Percentiles rank a stretch among this genome's conserved stretches.
These are phyloP conservation scores for Grammomys dolichurus DNA, from an alignment of 2,113 vertebrate genomes.

Conservation along the genomic window DNA sequence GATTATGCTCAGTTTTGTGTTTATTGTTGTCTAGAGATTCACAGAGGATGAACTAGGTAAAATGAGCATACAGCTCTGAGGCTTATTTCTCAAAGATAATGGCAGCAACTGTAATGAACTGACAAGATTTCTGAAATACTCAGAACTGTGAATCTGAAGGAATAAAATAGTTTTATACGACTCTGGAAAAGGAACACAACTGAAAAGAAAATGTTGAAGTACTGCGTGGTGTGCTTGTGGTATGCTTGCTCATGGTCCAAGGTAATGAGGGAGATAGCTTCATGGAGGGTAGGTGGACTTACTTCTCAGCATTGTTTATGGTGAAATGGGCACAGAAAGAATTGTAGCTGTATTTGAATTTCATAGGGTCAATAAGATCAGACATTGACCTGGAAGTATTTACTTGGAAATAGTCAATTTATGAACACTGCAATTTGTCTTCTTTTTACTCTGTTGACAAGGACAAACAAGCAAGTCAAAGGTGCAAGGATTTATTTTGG, in stretches of 20 bases:
- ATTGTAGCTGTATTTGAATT: neutral
- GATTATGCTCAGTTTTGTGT: neutral
- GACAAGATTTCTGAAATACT: slow-evolving; percentile 22
- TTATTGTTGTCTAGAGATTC: neutral
- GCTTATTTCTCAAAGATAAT: neutral
- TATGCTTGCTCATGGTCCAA: neutral
- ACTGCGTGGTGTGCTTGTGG: neutral
- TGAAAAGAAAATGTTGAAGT: neutral
- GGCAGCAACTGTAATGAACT: neutral
- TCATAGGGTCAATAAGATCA: neutral
- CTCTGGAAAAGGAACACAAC: neutral
- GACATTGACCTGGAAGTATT: neutral
- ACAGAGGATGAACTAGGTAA: neutral
- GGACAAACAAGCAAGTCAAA: neutral
- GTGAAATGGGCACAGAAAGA: neutral
- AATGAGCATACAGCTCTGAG: neutral
- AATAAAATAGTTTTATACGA: neutral
- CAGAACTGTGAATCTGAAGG: neutral
- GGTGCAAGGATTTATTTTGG: neutral
- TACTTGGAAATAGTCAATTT: neutral
- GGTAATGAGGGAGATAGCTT: neutral
- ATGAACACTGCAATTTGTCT: neutral
- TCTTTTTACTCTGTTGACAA: neutral
- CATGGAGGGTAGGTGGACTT: neutral
- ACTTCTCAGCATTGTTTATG: neutral